Evolutionary conservation across 2,113 vertebrate genomes (phyloP), one percentile per base, ranked within the genome.

Genomic region (Engraulis encrasicolus): DNA sequence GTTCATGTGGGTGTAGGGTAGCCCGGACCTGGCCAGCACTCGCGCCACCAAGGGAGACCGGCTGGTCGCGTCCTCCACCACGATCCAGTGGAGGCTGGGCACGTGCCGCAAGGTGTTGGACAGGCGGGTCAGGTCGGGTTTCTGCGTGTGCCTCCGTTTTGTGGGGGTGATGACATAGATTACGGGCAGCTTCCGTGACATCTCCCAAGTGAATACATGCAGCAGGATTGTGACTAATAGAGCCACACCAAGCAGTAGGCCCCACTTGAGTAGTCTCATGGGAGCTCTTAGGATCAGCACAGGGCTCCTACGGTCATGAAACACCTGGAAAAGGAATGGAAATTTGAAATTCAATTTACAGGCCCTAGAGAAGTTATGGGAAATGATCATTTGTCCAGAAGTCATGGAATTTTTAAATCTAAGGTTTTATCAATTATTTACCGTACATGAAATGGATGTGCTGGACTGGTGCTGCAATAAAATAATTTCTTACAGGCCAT

Each of bases 91-190:
- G 78, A 99, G 93, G 88, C 98, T 97, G 82, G 96, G 94, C 6
- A 99, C 95, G 0, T 97, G 96, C 49, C 97, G 96, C 88, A 99
- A 95, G 18, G 98, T 99, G 94, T 99, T 98, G 50, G 96, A 94
- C 82, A 99, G 90, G 0, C 97, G 96, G 0, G 97, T 97, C 90
- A 99, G 94, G 91, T 99, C 98, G 0, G 97, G 97, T 91, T 99
- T 99, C 88, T 99, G 98, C 74, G 99, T 97, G 0, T 96, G 93
- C 40, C 98, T 94, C 50, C 90, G 93, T 91, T 97, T 96, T 78
- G 96, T 98, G 2, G 97, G 96, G 0, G 97, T 98, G 90, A 98
- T 95, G 80, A 96, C 91, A 1, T 96, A 94, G 90, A 98, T 96
- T 78, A 94, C 93, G 0, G 96, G 94, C 80, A 97, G 84, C 6